These are phyloP conservation scores for Isotomurus palustris DNA, from an alignment of 2,888 invertebrate genomes.

Conservation along the genomic window DNA sequence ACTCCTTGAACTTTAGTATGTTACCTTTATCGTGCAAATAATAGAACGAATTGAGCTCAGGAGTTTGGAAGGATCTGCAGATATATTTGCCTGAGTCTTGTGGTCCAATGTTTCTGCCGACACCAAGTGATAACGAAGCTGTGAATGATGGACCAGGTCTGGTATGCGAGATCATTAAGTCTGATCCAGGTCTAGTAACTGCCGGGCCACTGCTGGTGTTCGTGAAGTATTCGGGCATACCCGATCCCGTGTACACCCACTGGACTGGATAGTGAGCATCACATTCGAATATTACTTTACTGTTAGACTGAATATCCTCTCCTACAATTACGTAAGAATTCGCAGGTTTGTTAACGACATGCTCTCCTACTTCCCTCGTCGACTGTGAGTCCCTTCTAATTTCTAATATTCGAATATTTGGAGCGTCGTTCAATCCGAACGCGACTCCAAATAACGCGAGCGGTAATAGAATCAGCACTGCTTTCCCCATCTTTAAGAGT, in stretches of 20 bases:
- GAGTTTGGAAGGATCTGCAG: conserved; percentile 39
- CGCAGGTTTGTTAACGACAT: conserved; percentile 29
- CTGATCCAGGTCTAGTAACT: background rate
- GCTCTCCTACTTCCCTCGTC: conserved; percentile 1
- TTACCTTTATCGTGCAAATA: conserved; percentile 23
- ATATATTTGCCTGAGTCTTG: conserved; percentile 40
- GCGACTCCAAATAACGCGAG: background rate
- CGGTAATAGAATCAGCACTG: background rate
- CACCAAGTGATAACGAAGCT: conserved; percentile 28
- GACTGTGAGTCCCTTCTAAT: background rate
- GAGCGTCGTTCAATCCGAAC: background rate
- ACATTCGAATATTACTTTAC: conserved; percentile 33
- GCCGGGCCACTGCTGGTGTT: conserved; percentile 33
- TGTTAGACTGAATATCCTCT: conserved; percentile 28
- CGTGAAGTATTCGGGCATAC: conserved; percentile 37
- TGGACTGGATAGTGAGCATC: conserved; percentile 36
- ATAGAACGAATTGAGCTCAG: conserved; percentile 21
- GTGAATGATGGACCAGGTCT: conserved; percentile 12
- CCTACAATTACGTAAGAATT: conserved; percentile 39
- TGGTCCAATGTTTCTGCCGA: conserved; percentile 15
- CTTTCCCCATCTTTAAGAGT: background rate
- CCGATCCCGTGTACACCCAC: conserved; percentile 32
- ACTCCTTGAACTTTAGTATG: background rate
- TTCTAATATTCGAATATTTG: conserved; percentile 5
- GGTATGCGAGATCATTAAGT: no score